Conservation (phyloP, 2,113 vertebrate genomes). For the Butastur rufipennis region DNA sequence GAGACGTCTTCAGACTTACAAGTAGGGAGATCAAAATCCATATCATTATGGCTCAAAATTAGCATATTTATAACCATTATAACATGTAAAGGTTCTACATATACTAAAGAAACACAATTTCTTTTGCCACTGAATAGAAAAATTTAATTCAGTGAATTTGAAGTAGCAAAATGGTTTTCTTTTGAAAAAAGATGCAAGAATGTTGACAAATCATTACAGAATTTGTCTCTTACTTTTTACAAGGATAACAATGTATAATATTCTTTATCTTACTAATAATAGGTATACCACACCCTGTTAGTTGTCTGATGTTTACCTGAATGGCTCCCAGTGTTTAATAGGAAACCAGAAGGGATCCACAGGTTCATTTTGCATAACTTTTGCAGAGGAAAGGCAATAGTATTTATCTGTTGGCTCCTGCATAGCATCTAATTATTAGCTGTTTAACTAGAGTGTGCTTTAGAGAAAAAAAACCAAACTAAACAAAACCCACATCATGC, state of each 20-base stretch:
- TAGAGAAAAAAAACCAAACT: background rate
- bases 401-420: background rate
- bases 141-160: background rate
- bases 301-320: background rate
- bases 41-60: background rate
- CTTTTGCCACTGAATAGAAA: background rate
- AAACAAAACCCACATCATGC: background rate
- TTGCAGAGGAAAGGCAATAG: background rate
- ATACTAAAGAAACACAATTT: background rate
- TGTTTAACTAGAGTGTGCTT: background rate
- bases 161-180: background rate
- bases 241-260: background rate
- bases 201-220: background rate
- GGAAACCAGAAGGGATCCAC: background rate
- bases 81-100: background rate
- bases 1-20: background rate
- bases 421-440: background rate
- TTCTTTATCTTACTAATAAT: background rate
- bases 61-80: background rate
- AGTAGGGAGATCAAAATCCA: background rate
- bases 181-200: background rate
- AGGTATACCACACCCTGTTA: background rate
- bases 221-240: background rate
- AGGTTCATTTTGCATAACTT: background rate
- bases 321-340: background rate